Percentiles rank a stretch among this genome's conserved stretches.
Evolutionary conservation across 2,797 vertebrate genomes (phyloP).

Genomic region (Tachyglossus aculeatus): DNA sequence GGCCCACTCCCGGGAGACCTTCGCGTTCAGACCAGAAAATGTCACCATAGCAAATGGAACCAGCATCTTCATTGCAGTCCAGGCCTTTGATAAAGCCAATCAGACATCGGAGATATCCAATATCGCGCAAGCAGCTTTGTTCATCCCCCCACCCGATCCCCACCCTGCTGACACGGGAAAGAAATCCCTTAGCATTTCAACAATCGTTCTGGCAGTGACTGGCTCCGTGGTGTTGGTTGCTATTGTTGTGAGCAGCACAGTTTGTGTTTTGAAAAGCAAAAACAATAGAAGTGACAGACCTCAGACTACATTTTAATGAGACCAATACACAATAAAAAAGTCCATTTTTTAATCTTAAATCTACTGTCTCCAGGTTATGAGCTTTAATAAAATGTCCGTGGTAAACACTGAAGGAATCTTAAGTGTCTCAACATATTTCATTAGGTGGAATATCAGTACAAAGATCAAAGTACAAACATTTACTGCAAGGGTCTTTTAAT

Average conservation of each 20-base stretch:
- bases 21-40: slow-evolving; percentile 56
- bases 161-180: neutral
- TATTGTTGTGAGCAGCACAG: slow-evolving; percentile 9
- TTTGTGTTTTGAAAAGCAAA: slow-evolving; percentile 29
- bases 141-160: slow-evolving; percentile 8
- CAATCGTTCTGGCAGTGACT: slow-evolving; percentile 20
- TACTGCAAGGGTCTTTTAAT: too few species aligned
- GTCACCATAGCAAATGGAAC: slow-evolving; percentile 49
- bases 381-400: too few species aligned
- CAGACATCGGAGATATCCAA: slow-evolving; percentile 66
- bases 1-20: slow-evolving; percentile 60
- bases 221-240: neutral
- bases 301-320: too few species aligned
- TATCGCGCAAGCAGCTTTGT: slow-evolving; percentile 58
- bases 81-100: slow-evolving; percentile 54
- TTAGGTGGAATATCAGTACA: too few species aligned
- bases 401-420: too few species aligned
- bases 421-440: too few species aligned
- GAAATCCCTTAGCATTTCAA: neutral
- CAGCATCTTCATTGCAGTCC: slow-evolving; percentile 65
- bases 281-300: too few species aligned
- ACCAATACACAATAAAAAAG: too few species aligned
- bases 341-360: too few species aligned
- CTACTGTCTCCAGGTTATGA: too few species aligned
- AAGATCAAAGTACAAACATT: too few species aligned